Conservation (phyloP, 2,797 vertebrate species). For the Valencia hispanica region DNA sequence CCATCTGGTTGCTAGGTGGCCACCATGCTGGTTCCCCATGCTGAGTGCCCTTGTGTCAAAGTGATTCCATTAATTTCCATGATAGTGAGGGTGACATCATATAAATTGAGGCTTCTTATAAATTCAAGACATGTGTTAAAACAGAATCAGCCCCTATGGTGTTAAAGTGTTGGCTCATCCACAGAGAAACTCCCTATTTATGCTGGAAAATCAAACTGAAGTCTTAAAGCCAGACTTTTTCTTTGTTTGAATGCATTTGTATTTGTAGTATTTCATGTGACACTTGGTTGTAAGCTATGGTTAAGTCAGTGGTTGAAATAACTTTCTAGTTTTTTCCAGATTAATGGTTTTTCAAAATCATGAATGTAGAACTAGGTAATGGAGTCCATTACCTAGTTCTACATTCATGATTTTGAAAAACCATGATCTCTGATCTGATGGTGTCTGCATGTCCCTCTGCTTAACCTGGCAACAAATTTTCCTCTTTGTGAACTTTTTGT, state of each 20-base stretch:
- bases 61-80: conserved; percentile 26
- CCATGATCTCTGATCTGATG: too few relatives aligned
- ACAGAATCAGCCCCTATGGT: conserved; percentile 3
- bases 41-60: conserved; percentile 25
- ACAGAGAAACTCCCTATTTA: neutral
- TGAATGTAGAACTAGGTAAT: neutral
- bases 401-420: too few relatives aligned
- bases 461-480: neutral
- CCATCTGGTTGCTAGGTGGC: conserved; percentile 57
- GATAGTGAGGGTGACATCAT: conserved; percentile 43
- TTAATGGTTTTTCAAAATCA: neutral
- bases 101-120: conserved; percentile 18
- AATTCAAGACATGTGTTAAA: conserved; percentile 24
- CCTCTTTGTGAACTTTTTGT: neutral
- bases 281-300: neutral
- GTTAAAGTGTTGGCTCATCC: conserved; percentile 4
- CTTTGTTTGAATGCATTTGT: neutral
- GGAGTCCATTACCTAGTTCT: too few relatives aligned
- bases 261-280: neutral
- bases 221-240: neutral
- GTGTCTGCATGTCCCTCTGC: neutral
- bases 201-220: conserved; percentile 9
- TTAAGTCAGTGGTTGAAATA: neutral
- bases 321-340: neutral
- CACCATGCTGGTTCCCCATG: conserved; percentile 39